Conservation (phyloP, 2,797 vertebrate species). For the Melanotaenia nigrans region DNA sequence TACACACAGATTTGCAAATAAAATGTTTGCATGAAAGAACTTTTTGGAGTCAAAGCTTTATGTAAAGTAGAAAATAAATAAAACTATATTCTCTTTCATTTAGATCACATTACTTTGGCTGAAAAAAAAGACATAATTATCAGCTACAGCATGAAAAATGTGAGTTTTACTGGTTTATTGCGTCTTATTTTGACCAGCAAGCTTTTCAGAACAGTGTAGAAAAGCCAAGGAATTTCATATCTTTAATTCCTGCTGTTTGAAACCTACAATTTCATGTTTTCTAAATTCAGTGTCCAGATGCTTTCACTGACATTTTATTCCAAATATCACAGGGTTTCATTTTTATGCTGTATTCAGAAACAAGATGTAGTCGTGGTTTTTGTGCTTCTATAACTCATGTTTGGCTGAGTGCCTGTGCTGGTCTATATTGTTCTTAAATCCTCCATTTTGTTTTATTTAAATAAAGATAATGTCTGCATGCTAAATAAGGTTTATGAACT, state of each 20-base stretch:
- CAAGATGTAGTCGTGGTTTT: no score
- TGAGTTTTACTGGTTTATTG: conserved; percentile 9
- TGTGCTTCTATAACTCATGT: no score
- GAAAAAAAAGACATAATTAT: conserved; percentile 4
- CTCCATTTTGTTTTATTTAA: no score
- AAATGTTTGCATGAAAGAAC: not conserved
- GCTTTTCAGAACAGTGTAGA: not conserved
- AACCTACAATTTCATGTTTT: conserved; percentile 28
- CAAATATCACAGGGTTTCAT: no score
- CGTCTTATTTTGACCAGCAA: not conserved
- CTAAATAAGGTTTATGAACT: no score
- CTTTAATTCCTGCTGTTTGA: conserved; percentile 5
- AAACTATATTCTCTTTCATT: conserved; percentile 47
- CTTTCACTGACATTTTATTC: no score
- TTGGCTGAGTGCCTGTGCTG: no score
- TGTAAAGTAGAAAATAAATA: conserved; percentile 16
- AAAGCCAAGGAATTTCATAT: conserved; percentile 13
- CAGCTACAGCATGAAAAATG: conserved; percentile 5
- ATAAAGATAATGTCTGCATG: no score
- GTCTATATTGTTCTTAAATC: no score
- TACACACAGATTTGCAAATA: conserved; percentile 14
- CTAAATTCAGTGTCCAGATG: not conserved
- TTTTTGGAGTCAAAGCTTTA: conserved; percentile 29
- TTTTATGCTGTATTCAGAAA: no score
- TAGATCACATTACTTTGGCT: conserved; percentile 13